Evolutionary conservation across 2,113 vertebrate genomes (phyloP).

Genomic region (Micronisus gabar): DNA sequence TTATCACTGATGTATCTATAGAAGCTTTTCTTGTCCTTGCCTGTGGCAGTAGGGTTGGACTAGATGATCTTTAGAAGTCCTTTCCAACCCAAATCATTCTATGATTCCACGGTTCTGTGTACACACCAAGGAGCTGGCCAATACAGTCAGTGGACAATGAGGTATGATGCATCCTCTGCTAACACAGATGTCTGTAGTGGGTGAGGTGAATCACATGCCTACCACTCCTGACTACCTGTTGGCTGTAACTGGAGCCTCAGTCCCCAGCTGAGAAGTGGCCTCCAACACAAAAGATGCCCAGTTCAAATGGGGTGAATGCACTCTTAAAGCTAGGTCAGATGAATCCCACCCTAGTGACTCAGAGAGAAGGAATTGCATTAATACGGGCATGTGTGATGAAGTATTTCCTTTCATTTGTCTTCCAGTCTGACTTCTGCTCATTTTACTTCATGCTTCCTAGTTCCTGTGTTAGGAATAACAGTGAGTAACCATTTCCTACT

Average conservation of each 20-base stretch:
- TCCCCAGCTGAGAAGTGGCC: neutral
- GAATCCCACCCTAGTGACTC: constrained; percentile 55
- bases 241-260: neutral
- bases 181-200: neutral
- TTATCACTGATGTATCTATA: too few species aligned
- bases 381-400: neutral
- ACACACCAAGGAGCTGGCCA: neutral
- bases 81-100: neutral
- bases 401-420: constrained; percentile 52
- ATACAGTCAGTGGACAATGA: neutral
- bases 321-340: neutral
- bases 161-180: neutral
- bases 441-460: neutral
- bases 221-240: neutral
- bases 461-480: neutral
- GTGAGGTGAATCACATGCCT: neutral
- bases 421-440: neutral
- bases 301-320: neutral
- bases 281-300: neutral
- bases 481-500: neutral
- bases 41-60: rapidly evolving
- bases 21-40: neutral
- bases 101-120: neutral
- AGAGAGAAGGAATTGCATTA: constrained; percentile 27
- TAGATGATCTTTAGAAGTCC: neutral